These are phyloP conservation scores for Nipponacmea schrenckii DNA, from an alignment of 2,888 invertebrate genomes.

Conservation along the genomic window DNA sequence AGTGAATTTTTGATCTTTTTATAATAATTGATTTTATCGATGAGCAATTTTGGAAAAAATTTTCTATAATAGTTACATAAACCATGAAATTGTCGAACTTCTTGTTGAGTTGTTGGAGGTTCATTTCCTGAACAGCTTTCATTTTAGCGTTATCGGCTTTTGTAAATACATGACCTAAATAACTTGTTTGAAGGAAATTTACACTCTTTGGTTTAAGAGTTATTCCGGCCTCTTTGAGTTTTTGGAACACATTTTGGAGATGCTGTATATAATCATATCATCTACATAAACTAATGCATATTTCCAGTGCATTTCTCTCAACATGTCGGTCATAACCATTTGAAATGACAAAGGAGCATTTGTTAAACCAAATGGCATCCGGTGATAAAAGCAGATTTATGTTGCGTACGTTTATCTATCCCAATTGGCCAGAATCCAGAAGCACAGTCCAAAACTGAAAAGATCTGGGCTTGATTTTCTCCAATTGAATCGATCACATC, in stretches of 20 bases:
- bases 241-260: too few species aligned
- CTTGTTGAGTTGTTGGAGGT: slow-evolving; percentile 26
- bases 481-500: too few species aligned
- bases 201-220: slow-evolving; percentile 36
- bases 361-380: slow-evolving; percentile 37
- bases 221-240: slow-evolving; percentile 29
- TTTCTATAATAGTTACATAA: slow-evolving; percentile 31
- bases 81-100: slow-evolving; percentile 30
- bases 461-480: too few species aligned
- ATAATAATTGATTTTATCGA: slow-evolving; percentile 30
- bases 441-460: too few species aligned
- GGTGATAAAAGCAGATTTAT: slow-evolving; percentile 34
- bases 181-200: slow-evolving; percentile 29
- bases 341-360: slow-evolving; percentile 36
- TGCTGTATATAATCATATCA: too few species aligned
- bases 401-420: slow-evolving; percentile 24
- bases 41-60: slow-evolving; percentile 35
- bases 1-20: slow-evolving; percentile 26
- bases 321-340: slow-evolving; percentile 26
- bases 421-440: slow-evolving; percentile 30
- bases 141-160: slow-evolving; percentile 31
- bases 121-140: slow-evolving; percentile 16
- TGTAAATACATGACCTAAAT: slow-evolving; percentile 32
- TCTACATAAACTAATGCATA: slow-evolving; percentile 37
- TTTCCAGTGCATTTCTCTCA: slow-evolving; percentile 37